A percentile compares a stretch with the other conserved stretches of the same genome.
Conservation (phyloP, 2,797 vertebrate species). For the Acanthornis magna region DNA sequence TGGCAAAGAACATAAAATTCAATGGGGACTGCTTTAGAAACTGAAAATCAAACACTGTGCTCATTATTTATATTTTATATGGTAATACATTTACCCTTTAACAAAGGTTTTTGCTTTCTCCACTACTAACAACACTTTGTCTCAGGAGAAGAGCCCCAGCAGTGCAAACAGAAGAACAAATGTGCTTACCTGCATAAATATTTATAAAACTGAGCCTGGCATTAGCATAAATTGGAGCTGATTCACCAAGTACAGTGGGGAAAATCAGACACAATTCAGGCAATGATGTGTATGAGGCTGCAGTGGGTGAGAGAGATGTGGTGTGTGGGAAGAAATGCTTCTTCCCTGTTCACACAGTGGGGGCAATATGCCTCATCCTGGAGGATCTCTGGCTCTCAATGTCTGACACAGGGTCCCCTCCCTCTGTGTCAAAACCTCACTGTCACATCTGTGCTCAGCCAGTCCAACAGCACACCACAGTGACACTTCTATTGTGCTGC, state of each 20-base stretch:
- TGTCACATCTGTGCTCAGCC: accelerated
- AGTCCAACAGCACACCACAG: neutral
- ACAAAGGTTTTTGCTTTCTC: neutral
- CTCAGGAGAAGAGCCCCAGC: neutral
- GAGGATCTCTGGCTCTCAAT: neutral
- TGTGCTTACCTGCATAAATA: neutral
- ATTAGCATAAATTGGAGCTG: neutral
- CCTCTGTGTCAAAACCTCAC: neutral
- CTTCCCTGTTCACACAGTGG: neutral
- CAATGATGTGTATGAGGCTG: neutral
- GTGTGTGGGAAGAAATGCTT: neutral
- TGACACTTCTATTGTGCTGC: neutral
- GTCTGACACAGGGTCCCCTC: neutral
- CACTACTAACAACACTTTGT: neutral
- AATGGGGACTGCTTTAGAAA: neutral
- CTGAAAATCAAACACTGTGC: neutral
- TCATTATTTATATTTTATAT: conserved; percentile 1
- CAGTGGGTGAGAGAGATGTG: neutral
- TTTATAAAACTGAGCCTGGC: conserved; percentile 1
- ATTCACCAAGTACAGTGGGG: neutral
- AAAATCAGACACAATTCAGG: neutral
- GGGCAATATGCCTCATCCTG: neutral
- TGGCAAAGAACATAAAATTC: neutral
- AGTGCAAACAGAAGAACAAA: neutral
- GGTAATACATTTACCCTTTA: conserved; percentile 1